phyloP scores from a whole-genome alignment of 2,797 vertebrate genomes.

The Sylvia borin region DNA sequence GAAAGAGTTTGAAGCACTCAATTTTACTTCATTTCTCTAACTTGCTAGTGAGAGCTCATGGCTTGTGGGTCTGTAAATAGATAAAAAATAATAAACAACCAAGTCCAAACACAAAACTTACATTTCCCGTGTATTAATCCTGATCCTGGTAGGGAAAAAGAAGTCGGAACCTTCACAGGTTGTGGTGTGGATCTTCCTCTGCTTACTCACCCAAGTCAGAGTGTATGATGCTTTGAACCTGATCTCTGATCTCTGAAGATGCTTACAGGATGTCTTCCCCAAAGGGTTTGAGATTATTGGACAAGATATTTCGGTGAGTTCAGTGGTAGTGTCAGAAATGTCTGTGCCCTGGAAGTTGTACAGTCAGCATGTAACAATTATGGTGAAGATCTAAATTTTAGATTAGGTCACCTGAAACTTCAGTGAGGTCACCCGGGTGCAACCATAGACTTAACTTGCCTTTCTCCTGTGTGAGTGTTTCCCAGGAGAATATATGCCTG shows the following conservation, averaged over 20 bases:
- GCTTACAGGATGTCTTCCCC: neutral
- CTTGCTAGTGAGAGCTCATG: too few species aligned
- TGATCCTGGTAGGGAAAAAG: too few species aligned
- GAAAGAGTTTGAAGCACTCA: too few species aligned
- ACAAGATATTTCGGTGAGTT: neutral
- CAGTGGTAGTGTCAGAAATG: neutral
- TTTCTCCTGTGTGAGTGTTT: neutral
- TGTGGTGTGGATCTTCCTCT: neutral
- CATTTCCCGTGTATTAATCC: too few species aligned
- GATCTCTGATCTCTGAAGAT: neutral
- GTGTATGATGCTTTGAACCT: neutral
- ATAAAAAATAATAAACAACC: too few species aligned
- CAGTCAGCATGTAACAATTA: neutral
- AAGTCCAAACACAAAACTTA: too few species aligned
- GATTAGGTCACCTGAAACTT: neutral
- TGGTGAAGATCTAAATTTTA: neutral
- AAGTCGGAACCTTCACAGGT: too few species aligned
- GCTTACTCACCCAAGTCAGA: neutral
- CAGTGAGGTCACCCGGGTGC: neutral
- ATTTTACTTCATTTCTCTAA: too few species aligned
- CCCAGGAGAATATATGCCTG: neutral
- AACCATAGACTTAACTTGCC: fast-evolving
- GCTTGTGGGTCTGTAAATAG: too few species aligned
- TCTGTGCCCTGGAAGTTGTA: neutral
- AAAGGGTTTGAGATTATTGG: neutral